phyloP scores from a whole-genome alignment of 1,140 invertebrate species.

The Pectinophora gossypiella region DNA sequence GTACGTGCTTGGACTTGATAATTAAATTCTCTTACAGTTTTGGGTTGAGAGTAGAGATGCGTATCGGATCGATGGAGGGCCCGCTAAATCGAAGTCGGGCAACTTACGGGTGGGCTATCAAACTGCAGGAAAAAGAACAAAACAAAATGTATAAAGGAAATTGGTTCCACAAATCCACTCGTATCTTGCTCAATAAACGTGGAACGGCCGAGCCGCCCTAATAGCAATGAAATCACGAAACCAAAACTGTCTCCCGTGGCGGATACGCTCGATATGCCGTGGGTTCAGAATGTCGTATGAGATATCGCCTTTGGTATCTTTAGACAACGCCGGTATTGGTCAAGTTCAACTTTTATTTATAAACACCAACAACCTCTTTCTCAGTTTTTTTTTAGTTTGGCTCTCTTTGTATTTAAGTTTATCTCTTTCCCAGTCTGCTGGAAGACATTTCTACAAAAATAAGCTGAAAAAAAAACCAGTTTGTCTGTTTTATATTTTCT shows the following conservation, averaged over 20 bases:
- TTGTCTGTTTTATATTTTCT: too few relatives aligned
- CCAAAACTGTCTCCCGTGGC: conserved; percentile 65
- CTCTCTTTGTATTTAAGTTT: too few relatives aligned
- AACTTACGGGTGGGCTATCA: conserved; percentile 68
- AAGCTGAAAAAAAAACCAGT: too few relatives aligned
- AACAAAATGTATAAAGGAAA: conserved; percentile 76
- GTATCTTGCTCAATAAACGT: conserved; percentile 74
- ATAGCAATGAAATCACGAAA: conserved; percentile 75
- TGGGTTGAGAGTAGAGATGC: conserved; percentile 41
- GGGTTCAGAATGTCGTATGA: conserved; percentile 42
- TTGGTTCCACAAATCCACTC: conserved; percentile 75
- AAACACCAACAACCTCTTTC: too few relatives aligned
- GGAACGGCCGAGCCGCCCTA: conserved; percentile 61
- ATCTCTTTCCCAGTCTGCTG: too few relatives aligned
- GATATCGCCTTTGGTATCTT: too few relatives aligned
- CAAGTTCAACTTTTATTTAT: too few relatives aligned
- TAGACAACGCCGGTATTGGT: too few relatives aligned
- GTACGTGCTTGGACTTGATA: conserved; percentile 62
- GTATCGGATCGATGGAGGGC: conserved; percentile 56
- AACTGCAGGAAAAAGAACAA: conserved; percentile 72
- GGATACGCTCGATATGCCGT: conserved; percentile 47
- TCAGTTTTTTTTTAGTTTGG: too few relatives aligned
- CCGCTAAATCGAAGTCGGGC: conserved; percentile 65
- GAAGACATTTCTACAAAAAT: too few relatives aligned
- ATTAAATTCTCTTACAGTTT: conserved; percentile 46